A percentile compares a stretch with the other conserved stretches of the same genome.
Conservation (phyloP, 2,113 vertebrate species). For the Silurus glanis region DNA sequence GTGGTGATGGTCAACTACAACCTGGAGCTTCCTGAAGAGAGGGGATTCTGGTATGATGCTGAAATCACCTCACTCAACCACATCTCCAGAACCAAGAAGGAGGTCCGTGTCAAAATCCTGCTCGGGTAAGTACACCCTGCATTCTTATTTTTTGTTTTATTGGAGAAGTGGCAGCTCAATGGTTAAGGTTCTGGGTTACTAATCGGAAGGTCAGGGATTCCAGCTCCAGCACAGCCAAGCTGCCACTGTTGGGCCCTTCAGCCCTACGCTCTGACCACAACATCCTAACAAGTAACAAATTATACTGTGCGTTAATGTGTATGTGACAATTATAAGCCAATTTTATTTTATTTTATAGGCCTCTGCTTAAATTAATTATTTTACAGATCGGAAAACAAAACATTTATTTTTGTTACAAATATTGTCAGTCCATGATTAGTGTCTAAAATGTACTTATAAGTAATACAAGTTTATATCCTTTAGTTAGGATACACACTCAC, state of each 20-base stretch:
- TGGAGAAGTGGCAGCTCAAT: no score
- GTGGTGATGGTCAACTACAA: slow-evolving; percentile 95
- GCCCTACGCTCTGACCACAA: no score
- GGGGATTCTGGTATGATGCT: slow-evolving; percentile 97
- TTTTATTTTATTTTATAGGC: background rate
- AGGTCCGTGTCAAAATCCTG: slow-evolving; percentile 91
- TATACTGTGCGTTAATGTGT: no score
- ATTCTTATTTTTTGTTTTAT: no score
- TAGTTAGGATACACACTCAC: background rate
- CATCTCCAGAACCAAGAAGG: slow-evolving; percentile 92
- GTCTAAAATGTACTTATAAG: background rate
- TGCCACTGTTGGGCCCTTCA: no score
- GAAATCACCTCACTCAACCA: slow-evolving; percentile 86
- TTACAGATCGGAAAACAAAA: background rate
- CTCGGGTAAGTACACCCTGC: slow-evolving; percentile 80
- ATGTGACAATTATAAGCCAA: no score
- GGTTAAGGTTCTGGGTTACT: no score
- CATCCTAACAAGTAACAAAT: no score
- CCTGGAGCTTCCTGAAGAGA: slow-evolving; percentile 89
- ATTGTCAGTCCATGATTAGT: background rate
- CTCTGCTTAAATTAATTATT: background rate
- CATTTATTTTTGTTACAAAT: background rate
- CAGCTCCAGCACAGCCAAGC: no score
- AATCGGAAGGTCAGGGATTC: no score
- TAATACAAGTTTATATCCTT: background rate